Percentiles rank a stretch among this genome's conserved stretches.
These are phyloP conservation scores for Myiopsitta monachus DNA, from an alignment of 2,113 vertebrate genomes.

Conservation along the genomic window DNA sequence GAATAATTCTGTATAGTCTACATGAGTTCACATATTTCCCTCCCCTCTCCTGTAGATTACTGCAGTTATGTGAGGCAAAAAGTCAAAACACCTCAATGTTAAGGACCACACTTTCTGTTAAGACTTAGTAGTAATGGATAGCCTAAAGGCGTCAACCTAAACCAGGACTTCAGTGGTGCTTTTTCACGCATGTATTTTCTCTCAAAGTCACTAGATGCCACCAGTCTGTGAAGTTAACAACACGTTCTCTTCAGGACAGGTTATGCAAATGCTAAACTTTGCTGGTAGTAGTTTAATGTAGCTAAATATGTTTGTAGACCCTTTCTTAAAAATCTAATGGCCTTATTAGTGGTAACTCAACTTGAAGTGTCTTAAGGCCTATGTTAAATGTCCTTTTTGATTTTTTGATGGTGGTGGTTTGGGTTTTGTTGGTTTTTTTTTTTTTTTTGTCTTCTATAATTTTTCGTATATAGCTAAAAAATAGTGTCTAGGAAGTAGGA, in stretches of 20 bases:
- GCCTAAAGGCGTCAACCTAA: not conserved
- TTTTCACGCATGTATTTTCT: not conserved
- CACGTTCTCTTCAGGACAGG: fast-evolving
- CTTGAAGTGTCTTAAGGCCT: not conserved
- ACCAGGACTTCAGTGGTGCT: not conserved
- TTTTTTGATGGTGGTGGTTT: not conserved
- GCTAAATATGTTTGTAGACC: not conserved
- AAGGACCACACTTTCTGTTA: not conserved
- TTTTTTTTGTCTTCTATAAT: not conserved
- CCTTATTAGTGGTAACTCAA: not conserved
- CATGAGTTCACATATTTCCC: not conserved
- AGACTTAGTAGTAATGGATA: not conserved
- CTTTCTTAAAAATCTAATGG: not conserved
- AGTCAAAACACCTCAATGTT: not conserved
- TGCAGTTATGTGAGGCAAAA: not conserved
- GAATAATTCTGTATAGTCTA: not conserved
- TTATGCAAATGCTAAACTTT: not conserved
- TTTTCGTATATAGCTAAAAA: not conserved
- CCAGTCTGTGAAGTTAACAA: not conserved
- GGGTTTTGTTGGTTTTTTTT: fast-evolving
- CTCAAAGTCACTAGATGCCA: not conserved
- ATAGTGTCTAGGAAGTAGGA: too few relatives aligned
- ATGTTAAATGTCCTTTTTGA: fast-evolving
- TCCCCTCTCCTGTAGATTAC: not conserved
- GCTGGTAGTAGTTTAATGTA: not conserved